Evolutionary conservation across 2,113 vertebrate genomes (phyloP).

Genomic region (Acrocephalus kingi): DNA sequence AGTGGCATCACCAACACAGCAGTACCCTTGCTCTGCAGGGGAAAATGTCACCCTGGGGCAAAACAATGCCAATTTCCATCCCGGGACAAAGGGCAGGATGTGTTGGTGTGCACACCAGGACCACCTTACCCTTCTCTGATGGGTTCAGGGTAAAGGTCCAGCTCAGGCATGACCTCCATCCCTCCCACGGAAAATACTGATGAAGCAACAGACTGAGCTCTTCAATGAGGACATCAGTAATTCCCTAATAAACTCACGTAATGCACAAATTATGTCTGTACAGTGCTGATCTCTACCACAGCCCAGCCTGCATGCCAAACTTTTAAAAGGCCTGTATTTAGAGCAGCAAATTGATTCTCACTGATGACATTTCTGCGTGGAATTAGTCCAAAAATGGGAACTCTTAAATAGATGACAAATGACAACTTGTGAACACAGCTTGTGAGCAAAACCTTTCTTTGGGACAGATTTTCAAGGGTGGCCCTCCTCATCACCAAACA

Average conservation of each 20-base stretch:
- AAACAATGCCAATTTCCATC: not conserved
- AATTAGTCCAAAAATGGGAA: not conserved
- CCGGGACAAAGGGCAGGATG: not conserved
- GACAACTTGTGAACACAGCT: not conserved
- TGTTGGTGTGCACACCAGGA: not conserved
- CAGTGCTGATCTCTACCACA: not conserved
- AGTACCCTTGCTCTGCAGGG: not conserved
- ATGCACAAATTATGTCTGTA: not conserved
- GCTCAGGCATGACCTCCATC: not conserved
- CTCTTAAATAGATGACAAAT: not conserved
- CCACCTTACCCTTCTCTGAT: not conserved
- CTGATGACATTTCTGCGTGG: not conserved
- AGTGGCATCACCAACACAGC: not conserved
- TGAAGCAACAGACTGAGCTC: not conserved
- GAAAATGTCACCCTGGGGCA: not conserved
- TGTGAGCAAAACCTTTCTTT: not conserved
- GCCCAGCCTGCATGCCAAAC: not conserved
- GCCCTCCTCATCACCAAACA: not conserved
- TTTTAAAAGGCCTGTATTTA: not conserved
- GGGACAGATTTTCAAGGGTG: not conserved
- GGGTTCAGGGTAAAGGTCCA: not conserved
- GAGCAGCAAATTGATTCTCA: constrained; percentile 29
- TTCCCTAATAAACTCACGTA: not conserved
- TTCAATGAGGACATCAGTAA: not conserved
- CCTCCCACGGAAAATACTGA: not conserved